Evolutionary conservation across 1,140 invertebrate genomes (phyloP).

Genomic region (Caerostris darwini): DNA sequence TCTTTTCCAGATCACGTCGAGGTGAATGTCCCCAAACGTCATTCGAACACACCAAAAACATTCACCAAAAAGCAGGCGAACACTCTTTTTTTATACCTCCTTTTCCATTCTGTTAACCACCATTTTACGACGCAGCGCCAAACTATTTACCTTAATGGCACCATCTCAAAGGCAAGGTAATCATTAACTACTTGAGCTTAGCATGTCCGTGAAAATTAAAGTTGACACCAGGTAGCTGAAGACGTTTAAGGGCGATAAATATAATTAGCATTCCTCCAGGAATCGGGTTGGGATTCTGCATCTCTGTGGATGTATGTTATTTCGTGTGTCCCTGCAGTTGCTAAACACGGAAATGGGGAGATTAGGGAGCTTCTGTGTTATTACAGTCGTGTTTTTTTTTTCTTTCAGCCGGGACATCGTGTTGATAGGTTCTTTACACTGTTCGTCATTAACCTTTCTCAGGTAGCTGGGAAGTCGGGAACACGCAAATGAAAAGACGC

Average conservation of each 20-base stretch:
- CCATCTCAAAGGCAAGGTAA: not conserved
- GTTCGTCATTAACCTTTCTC: not conserved
- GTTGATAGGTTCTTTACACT: not conserved
- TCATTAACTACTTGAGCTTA: slow-evolving; percentile 20
- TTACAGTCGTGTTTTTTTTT: not conserved
- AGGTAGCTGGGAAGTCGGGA: not conserved
- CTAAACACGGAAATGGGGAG: not conserved
- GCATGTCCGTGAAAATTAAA: slow-evolving; percentile 30
- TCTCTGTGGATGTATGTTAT: not conserved
- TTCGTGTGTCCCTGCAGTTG: slow-evolving; percentile 2
- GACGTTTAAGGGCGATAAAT: slow-evolving; percentile 4
- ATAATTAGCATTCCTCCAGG: slow-evolving; percentile 1
- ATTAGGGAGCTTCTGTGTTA: not conserved
- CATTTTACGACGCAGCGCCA: not conserved
- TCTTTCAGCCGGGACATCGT: not conserved
- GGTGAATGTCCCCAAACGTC: not conserved
- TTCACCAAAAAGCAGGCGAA: not conserved
- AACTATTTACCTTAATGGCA: not conserved
- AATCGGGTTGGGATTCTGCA: not conserved
- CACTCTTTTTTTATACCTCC: not conserved
- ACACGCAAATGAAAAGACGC: not conserved
- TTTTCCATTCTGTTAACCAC: not conserved
- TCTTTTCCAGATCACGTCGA: not conserved
- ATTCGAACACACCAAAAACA: not conserved
- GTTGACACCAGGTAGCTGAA: slow-evolving; percentile 11